Percentiles rank a stretch among this genome's conserved stretches.
These are phyloP conservation scores for Lasioglossum vierecki DNA, from an alignment of 2,888 invertebrate genomes.

Conservation along the genomic window DNA sequence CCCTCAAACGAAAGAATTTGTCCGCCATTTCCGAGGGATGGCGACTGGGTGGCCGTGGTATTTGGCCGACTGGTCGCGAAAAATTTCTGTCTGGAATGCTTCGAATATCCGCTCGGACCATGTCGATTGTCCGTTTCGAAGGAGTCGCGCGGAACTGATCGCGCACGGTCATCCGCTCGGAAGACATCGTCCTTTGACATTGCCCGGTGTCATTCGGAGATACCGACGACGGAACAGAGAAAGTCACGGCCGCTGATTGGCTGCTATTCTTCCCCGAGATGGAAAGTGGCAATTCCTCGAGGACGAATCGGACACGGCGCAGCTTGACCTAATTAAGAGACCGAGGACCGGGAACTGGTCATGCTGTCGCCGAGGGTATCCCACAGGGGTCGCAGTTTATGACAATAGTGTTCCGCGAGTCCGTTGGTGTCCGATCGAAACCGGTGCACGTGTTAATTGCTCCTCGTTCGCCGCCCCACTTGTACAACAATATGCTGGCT, in stretches of 20 bases:
- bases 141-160: not conserved
- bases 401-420: conserved; percentile 8
- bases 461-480: conserved; percentile 4
- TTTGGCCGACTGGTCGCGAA: not conserved
- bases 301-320: conserved; percentile 4
- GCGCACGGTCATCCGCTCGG: not conserved
- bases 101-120: not conserved
- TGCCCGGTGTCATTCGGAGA: not conserved
- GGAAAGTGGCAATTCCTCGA: conserved; percentile 7
- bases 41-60: not conserved
- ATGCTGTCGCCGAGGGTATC: conserved; percentile 3
- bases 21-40: not conserved
- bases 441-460: conserved; percentile 10
- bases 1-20: not conserved
- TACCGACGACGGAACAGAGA: not conserved
- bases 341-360: not conserved
- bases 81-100: not conserved
- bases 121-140: not conserved
- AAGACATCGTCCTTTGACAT: not conserved
- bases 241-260: conserved; percentile 1
- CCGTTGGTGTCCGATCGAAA: conserved; percentile 3
- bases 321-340: conserved; percentile 3
- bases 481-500: not conserved
- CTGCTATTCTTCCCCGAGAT: conserved; percentile 1
- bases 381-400: conserved; percentile 17